Percentiles rank a stretch among this genome's conserved stretches.
These are phyloP conservation scores for Polypterus bichir DNA, from an alignment of 2,113 vertebrate species.

Conservation along the genomic window DNA sequence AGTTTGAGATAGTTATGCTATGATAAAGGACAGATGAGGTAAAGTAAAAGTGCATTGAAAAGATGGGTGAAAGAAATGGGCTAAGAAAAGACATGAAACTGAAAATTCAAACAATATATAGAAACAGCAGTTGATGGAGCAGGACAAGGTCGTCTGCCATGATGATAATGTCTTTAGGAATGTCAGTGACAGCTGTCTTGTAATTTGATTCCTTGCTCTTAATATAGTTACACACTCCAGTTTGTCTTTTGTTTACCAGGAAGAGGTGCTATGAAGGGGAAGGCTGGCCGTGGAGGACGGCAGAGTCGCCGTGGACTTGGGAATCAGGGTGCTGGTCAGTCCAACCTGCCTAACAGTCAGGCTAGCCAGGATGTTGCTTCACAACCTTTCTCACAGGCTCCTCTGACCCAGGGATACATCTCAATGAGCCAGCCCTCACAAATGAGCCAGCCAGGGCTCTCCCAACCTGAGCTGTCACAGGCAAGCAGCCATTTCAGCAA, in stretches of 20 bases:
- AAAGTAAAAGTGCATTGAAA: too few relatives aligned
- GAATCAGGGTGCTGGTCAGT: slow-evolving; percentile 63
- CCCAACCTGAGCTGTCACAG: slow-evolving; percentile 92
- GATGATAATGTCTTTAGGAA: neutral
- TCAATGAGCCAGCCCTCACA: slow-evolving; percentile 97
- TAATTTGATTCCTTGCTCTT: too few relatives aligned
- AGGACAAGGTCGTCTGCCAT: neutral
- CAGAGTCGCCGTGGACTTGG: slow-evolving; percentile 77
- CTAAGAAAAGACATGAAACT: too few relatives aligned
- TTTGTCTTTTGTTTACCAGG: slow-evolving; percentile 40
- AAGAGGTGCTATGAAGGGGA: slow-evolving; percentile 78
- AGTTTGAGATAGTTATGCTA: too few relatives aligned
- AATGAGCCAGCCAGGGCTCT: slow-evolving; percentile 97
- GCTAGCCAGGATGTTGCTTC: slow-evolving; percentile 86
- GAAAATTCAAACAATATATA: too few relatives aligned
- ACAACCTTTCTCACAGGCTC: slow-evolving; percentile 93
- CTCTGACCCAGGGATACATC: slow-evolving; percentile 93
- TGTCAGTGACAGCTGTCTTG: neutral
- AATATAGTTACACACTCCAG: too few relatives aligned
- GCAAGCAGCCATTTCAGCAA: slow-evolving; percentile 33
- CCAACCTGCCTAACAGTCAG: slow-evolving; percentile 75
- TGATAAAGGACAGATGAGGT: too few relatives aligned
- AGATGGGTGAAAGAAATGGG: too few relatives aligned
- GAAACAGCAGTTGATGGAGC: too few relatives aligned
- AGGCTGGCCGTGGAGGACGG: slow-evolving; percentile 69